Conservation (phyloP, 2,888 invertebrate genomes). For the Griposia aprilina region DNA sequence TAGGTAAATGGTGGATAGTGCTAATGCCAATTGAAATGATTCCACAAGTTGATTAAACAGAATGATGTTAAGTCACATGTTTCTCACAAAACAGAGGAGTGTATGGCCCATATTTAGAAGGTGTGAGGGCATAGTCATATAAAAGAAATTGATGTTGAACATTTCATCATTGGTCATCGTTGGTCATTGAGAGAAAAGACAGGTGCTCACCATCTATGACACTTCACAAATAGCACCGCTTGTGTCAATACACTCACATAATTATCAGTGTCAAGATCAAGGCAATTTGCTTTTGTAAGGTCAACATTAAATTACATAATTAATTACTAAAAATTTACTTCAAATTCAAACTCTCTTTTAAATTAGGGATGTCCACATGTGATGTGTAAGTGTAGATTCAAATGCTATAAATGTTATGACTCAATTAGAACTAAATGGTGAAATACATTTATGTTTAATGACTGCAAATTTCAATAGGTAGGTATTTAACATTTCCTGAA, state of each 20-base stretch:
- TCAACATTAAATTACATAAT: not conserved
- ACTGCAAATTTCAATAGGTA: constrained; percentile 7
- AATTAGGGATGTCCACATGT: not conserved
- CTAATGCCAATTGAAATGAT: constrained; percentile 35
- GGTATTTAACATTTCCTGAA: constrained; percentile 10
- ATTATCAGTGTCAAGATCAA: constrained; percentile 74
- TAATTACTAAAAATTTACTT: constrained; percentile 10
- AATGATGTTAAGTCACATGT: constrained; percentile 6
- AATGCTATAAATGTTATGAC: not conserved
- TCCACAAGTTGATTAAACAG: constrained; percentile 6
- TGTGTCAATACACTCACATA: constrained; percentile 66
- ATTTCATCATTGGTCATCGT: no score
- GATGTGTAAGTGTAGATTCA: constrained; percentile 8
- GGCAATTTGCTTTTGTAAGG: constrained; percentile 48
- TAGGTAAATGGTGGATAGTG: constrained; percentile 32
- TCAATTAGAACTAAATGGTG: not conserved
- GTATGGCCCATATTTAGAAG: constrained; percentile 1
- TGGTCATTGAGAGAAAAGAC: constrained; percentile 51
- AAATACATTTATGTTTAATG: not conserved
- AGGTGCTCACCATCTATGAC: constrained; percentile 59
- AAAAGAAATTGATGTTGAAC: constrained; percentile 10
- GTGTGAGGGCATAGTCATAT: not conserved
- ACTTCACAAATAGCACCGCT: constrained; percentile 51
- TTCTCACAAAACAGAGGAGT: not conserved
- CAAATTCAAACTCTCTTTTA: not conserved